Conservation (phyloP, 2,888 invertebrate genomes). For the Rhopalosiphum nymphaeae region DNA sequence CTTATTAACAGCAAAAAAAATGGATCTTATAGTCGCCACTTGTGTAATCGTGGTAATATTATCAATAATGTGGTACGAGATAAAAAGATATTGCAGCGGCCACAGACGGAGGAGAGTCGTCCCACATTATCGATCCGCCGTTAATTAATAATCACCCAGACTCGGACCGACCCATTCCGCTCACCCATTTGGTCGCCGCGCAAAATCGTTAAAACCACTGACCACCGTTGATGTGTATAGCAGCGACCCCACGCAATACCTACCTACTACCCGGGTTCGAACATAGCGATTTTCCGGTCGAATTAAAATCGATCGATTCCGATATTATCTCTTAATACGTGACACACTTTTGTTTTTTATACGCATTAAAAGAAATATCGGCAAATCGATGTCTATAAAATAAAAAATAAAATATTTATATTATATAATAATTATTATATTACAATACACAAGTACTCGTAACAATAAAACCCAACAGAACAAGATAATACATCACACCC, state of each 20-base stretch:
- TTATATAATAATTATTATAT: neutral
- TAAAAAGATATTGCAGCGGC: neutral
- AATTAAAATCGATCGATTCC: conserved; percentile 20
- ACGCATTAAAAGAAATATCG: conserved; percentile 62
- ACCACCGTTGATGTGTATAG: neutral
- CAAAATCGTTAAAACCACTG: conserved; percentile 18
- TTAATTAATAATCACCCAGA: conserved; percentile 13
- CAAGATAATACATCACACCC: neutral
- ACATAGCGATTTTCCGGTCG: neutral
- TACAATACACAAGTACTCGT: neutral
- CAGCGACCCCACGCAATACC: neutral
- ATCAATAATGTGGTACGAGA: neutral
- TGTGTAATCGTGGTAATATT: neutral
- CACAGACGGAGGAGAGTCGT: neutral
- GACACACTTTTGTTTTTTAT: conserved; percentile 57
- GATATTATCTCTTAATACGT: conserved; percentile 60
- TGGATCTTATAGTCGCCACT: neutral
- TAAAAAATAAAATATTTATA: neutral
- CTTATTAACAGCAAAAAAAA: too few species aligned
- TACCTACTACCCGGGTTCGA: neutral
- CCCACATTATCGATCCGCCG: conserved; percentile 7
- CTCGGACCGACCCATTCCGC: neutral
- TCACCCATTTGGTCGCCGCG: neutral
- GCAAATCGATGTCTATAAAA: neutral
- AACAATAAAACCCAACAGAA: neutral